Evolutionary conservation across 2,113 vertebrate genomes (phyloP).

Genomic region (Xenus cinereus): DNA sequence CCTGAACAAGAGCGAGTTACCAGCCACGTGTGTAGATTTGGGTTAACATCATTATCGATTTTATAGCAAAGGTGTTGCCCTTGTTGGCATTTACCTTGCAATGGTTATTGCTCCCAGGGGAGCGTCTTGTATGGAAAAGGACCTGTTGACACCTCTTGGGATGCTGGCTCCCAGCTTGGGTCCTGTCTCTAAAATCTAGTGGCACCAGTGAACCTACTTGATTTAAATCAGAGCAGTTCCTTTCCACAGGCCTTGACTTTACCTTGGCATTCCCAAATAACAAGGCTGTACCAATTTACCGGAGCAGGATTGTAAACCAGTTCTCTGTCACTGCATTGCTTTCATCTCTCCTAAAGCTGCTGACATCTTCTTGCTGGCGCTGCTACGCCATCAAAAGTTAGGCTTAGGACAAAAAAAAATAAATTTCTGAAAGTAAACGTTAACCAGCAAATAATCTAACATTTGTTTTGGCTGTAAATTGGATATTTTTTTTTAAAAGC

Average conservation of each 20-base stretch:
- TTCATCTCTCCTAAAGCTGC: neutral
- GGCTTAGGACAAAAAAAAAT: neutral
- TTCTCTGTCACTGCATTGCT: neutral
- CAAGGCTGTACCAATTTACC: neutral
- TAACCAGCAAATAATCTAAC: neutral
- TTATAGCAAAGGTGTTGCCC: neutral
- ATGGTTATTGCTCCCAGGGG: neutral
- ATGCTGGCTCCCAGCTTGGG: neutral
- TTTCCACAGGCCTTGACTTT: neutral
- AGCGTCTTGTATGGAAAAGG: neutral
- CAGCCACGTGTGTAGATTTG: neutral
- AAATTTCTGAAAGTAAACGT: neutral
- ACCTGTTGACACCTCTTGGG: neutral
- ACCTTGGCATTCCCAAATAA: neutral
- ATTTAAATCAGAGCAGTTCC: neutral
- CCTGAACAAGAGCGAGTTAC: neutral
- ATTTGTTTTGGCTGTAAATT: neutral
- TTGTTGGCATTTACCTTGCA: neutral
- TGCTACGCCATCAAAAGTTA: neutral
- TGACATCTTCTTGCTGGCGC: neutral
- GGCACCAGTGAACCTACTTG: neutral
- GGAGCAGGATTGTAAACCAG: neutral
- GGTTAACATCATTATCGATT: neutral
- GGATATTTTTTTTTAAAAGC: neutral
- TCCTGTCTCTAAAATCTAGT: neutral